These are phyloP conservation scores for Oasisia sp. DNA, from an alignment of 2,888 invertebrate species.

Conservation along the genomic window DNA sequence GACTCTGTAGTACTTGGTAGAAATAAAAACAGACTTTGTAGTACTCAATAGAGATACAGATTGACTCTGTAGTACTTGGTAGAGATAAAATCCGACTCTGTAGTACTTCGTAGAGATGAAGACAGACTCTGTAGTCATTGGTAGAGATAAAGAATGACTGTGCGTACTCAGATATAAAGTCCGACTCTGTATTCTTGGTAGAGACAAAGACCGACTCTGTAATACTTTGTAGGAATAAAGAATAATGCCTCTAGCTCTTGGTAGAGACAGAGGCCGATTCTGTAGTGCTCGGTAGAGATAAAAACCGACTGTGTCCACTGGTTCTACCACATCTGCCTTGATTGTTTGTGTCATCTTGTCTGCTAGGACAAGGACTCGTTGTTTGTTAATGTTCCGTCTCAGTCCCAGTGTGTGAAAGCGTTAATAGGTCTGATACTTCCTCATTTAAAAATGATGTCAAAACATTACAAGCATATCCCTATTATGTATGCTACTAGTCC, in stretches of 20 bases:
- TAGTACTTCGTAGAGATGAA: no score
- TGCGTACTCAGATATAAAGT: not conserved
- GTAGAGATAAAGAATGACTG: not conserved
- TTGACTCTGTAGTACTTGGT: not conserved
- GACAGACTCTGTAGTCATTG: not conserved
- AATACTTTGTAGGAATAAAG: no score
- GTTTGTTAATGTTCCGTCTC: no score
- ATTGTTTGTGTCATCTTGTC: not conserved
- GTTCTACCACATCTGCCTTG: not conserved
- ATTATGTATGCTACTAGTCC: not conserved
- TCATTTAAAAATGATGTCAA: not conserved
- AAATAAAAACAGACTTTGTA: not conserved
- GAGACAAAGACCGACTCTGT: no score
- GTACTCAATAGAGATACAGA: not conserved
- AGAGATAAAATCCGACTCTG: no score
- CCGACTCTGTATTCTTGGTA: no score
- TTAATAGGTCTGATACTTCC: not conserved
- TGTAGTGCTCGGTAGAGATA: not conserved
- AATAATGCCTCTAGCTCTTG: not conserved
- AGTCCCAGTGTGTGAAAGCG: not conserved
- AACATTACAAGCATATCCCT: not conserved
- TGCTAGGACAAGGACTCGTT: no score
- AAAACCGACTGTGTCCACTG: not conserved
- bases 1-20: not conserved
- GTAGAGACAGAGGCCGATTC: not conserved